Evolutionary conservation across 2,797 vertebrate genomes (phyloP).

Genomic region (Coluber constrictor): DNA sequence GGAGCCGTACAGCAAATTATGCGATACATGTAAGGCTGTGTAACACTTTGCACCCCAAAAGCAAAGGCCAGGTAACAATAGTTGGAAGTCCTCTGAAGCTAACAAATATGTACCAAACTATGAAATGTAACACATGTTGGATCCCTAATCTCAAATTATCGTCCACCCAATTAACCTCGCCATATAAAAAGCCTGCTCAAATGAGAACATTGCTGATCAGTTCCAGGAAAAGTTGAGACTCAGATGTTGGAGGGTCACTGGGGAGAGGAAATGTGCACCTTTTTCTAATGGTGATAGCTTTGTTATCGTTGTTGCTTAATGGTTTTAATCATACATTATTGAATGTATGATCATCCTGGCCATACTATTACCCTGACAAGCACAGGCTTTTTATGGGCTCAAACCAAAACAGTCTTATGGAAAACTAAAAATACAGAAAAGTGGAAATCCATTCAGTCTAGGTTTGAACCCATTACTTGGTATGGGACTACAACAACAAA

Average conservation of each 20-base stretch:
- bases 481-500: background rate
- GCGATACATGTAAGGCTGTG: background rate
- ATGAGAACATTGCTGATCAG: background rate
- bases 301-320: background rate
- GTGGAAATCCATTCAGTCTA: background rate
- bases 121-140: background rate
- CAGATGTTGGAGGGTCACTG: background rate
- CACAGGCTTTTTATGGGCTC: background rate
- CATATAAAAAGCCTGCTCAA: background rate
- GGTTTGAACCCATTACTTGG: background rate
- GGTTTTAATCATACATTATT: background rate
- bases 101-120: constrained; percentile 1
- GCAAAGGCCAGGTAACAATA: background rate
- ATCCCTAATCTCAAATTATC: constrained; percentile 24
- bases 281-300: background rate
- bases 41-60: background rate
- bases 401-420: background rate
- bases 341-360: background rate
- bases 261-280: background rate
- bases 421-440: background rate
- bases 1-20: background rate
- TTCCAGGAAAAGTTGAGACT: constrained; percentile 16
- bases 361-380: background rate
- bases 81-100: background rate
- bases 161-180: constrained; percentile 9